Conservation (phyloP, 2,113 vertebrate species). For the Vidua chalybeata region DNA sequence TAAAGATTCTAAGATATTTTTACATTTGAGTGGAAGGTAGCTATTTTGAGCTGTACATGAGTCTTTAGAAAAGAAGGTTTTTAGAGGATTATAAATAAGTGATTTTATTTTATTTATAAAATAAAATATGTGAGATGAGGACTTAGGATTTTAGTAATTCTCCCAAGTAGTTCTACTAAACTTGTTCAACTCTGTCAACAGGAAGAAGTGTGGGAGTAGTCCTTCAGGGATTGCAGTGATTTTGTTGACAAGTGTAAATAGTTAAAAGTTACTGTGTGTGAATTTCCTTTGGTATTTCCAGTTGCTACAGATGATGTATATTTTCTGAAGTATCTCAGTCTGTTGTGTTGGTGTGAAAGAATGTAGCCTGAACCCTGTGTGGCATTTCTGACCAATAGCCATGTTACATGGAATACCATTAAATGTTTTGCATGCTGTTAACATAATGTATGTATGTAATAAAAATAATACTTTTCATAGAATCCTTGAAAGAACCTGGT, state of each 20-base stretch:
- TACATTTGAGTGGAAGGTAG: background rate
- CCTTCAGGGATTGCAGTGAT: background rate
- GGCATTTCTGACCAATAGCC: background rate
- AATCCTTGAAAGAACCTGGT: background rate
- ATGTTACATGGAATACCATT: accelerated
- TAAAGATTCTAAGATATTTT: background rate
- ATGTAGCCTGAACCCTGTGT: background rate
- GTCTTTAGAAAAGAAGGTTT: background rate
- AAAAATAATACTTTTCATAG: background rate
- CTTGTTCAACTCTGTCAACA: background rate
- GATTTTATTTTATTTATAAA: background rate
- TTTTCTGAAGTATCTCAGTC: background rate
- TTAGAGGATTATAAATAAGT: background rate
- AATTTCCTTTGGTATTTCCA: background rate
- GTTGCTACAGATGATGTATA: background rate
- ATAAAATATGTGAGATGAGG: background rate
- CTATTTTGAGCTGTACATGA: background rate
- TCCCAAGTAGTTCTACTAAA: background rate
- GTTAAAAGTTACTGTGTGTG: background rate
- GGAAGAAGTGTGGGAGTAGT: background rate
- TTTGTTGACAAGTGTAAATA: background rate
- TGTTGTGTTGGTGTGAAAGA: background rate
- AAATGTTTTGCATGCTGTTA: background rate
- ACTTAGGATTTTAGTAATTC: background rate
- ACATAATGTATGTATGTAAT: background rate